Evolutionary conservation across 2,797 vertebrate species (phyloP).

Genomic region (Anniella stebbinsi): DNA sequence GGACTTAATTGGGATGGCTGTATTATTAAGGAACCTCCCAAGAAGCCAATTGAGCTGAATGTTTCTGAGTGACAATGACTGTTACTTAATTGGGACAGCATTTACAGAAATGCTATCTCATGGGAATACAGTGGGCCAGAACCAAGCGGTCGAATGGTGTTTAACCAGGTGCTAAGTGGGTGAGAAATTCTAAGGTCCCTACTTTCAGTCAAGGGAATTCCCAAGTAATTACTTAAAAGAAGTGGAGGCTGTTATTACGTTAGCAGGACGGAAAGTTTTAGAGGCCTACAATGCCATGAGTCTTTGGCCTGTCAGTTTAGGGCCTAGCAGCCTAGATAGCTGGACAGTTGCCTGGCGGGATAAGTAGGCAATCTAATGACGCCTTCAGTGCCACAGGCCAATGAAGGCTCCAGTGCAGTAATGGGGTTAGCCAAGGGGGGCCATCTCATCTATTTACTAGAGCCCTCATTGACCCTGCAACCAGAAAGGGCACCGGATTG

Average conservation of each 20-base stretch:
- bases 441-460: neutral
- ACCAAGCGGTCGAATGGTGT: slow-evolving; percentile 71
- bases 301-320: neutral
- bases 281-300: neutral
- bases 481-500: too few relatives aligned
- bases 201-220: slow-evolving; percentile 63
- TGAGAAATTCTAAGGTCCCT: slow-evolving; percentile 68
- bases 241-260: neutral
- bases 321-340: neutral
- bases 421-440: too few relatives aligned
- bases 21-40: slow-evolving; percentile 80
- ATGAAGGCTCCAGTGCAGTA: neutral
- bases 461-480: too few relatives aligned
- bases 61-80: slow-evolving; percentile 77
- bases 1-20: slow-evolving; percentile 78
- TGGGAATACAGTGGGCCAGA: slow-evolving; percentile 68
- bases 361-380: neutral
- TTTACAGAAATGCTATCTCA: slow-evolving; percentile 73
- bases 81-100: slow-evolving; percentile 74
- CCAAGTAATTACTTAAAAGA: slow-evolving; percentile 66
- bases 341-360: neutral
- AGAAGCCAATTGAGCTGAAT: slow-evolving; percentile 77
- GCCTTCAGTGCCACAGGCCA: neutral
- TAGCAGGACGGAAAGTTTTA: neutral
- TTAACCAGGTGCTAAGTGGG: slow-evolving; percentile 71